Percentiles rank a stretch among this genome's conserved stretches.
Conservation (phyloP, 2,113 vertebrate genomes). For the Sinocyclocheilus anophthalmus region DNA sequence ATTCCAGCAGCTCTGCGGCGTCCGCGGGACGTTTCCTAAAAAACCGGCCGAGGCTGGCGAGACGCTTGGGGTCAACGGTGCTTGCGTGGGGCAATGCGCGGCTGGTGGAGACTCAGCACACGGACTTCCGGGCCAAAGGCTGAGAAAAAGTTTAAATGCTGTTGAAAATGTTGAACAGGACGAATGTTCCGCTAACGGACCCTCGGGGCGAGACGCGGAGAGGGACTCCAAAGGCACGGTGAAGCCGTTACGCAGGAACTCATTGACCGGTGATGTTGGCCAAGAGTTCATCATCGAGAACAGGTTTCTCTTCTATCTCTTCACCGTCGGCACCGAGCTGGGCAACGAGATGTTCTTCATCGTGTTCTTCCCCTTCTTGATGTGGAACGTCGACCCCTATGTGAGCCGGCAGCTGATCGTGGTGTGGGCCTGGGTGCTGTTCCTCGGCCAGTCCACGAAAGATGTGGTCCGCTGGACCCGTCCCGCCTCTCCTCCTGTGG, state of each 20-base stretch:
- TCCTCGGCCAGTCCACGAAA: conserved; percentile 96
- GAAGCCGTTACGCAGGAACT: conserved; percentile 86
- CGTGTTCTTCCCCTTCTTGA: conserved; percentile 91
- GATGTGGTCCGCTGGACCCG: conserved; percentile 93
- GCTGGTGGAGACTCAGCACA: background rate
- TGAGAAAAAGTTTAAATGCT: conserved; percentile 57
- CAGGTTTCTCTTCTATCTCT: conserved; percentile 89
- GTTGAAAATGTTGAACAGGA: background rate
- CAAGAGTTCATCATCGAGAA: conserved; percentile 87
- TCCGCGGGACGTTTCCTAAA: conserved; percentile 73
- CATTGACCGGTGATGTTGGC: conserved; percentile 86
- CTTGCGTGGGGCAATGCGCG: conserved; percentile 24
- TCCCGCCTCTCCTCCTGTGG: conserved; percentile 92
- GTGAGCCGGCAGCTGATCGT: conserved; percentile 89
- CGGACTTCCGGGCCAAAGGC: conserved; percentile 43
- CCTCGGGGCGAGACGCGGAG: background rate
- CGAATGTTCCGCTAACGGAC: conserved; percentile 69
- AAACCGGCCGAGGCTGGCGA: conserved; percentile 55
- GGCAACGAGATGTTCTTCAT: conserved; percentile 99
- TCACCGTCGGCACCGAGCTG: conserved; percentile 92
- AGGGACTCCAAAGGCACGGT: conserved; percentile 51
- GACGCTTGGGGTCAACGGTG: conserved; percentile 47
- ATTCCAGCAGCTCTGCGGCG: conserved; percentile 91
- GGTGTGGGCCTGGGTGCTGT: conserved; percentile 96
- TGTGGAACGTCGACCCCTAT: conserved; percentile 93